phyloP scores from a whole-genome alignment of 2,888 invertebrate genomes.

The Tanypteryx hageni region DNA sequence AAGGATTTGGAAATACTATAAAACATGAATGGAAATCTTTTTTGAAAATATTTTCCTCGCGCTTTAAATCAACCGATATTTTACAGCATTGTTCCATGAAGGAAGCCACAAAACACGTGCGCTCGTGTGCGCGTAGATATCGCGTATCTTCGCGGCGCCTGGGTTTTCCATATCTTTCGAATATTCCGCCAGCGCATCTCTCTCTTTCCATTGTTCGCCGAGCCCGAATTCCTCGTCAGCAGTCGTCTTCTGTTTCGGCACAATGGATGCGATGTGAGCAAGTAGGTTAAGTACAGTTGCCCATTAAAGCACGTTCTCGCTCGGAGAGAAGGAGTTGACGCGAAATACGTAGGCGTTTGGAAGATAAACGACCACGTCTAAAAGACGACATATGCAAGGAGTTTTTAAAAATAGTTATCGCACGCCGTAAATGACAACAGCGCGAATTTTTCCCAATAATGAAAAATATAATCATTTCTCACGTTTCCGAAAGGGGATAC shows the following conservation, averaged over 20 bases:
- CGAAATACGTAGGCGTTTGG: not conserved
- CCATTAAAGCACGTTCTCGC: constrained; percentile 17
- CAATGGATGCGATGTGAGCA: constrained; percentile 13
- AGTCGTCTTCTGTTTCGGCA: not conserved
- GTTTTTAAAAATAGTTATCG: not conserved
- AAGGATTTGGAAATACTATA: too few relatives aligned
- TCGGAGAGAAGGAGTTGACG: not conserved
- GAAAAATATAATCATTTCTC: not conserved
- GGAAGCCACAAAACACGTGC: not conserved
- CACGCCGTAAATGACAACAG: not conserved
- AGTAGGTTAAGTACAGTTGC: constrained; percentile 24
- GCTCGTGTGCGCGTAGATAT: not conserved
- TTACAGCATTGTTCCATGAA: not conserved
- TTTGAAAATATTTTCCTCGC: too few relatives aligned
- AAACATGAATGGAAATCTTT: too few relatives aligned
- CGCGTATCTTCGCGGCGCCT: too few relatives aligned
- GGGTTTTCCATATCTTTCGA: not conserved
- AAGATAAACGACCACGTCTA: not conserved
- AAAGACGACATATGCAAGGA: not conserved
- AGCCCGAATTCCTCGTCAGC: not conserved
- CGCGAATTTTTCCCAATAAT: not conserved
- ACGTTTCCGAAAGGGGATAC: not conserved
- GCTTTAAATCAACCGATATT: too few relatives aligned
- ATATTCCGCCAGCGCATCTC: not conserved
- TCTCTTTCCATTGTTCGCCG: not conserved